Evolutionary conservation across 2,797 vertebrate genomes (phyloP).

Genomic region (Syngnathus acus): DNA sequence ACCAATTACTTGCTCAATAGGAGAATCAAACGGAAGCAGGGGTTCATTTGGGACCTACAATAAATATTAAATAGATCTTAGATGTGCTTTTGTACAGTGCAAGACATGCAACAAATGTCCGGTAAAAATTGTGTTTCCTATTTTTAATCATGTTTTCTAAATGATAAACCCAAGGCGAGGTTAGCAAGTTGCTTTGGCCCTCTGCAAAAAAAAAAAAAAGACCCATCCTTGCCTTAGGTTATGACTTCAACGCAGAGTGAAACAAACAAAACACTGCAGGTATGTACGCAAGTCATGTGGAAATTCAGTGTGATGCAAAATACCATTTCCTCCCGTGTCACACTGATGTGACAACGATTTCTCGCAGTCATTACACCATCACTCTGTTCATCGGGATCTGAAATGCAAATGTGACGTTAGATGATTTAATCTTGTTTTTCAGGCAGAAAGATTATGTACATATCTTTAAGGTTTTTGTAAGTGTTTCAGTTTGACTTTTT

Average conservation of each 20-base stretch:
- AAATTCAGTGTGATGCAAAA: background rate
- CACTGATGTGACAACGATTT: background rate
- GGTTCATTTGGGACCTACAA: background rate
- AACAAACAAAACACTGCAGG: background rate
- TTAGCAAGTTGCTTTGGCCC: no score
- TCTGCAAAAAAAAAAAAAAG: no score
- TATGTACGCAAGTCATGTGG: background rate
- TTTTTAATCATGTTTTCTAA: no score
- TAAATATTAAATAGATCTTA: background rate
- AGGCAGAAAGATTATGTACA: background rate
- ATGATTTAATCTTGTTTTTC: background rate
- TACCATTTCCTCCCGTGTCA: background rate
- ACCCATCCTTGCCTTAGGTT: background rate
- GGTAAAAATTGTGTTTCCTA: no score
- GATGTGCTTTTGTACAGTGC: background rate
- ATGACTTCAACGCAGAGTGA: background rate
- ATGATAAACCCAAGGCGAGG: no score
- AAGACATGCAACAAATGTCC: background rate
- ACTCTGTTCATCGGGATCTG: background rate
- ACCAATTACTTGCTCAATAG: background rate
- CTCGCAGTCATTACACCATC: background rate
- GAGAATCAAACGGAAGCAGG: background rate
- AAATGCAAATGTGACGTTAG: background rate
- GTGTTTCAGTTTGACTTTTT: background rate
- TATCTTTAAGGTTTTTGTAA: background rate